Evolutionary conservation across 1,140 invertebrate genomes (phyloP).

Genomic region (Zaprionus davidi): DNA sequence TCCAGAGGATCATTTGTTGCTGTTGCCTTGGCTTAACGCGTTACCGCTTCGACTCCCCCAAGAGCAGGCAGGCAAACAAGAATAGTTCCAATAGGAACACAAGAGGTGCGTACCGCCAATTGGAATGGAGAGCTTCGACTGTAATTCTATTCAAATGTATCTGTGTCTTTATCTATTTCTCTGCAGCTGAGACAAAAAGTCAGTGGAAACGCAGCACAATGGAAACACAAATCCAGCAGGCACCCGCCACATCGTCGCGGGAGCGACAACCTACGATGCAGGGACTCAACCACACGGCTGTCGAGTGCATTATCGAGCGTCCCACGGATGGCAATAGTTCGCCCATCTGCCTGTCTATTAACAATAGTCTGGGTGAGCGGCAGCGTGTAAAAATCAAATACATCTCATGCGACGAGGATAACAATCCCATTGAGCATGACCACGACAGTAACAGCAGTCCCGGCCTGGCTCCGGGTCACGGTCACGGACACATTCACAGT

Average conservation of each 20-base stretch:
- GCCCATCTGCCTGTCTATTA: slow-evolving; percentile 72
- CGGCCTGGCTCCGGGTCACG: slow-evolving; percentile 12
- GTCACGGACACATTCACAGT: slow-evolving; percentile 1
- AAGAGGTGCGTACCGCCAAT: slow-evolving; percentile 60
- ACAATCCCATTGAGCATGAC: slow-evolving; percentile 73
- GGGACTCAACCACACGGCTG: slow-evolving; percentile 38
- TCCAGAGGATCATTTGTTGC: slow-evolving; percentile 85
- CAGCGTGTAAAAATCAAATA: slow-evolving; percentile 77
- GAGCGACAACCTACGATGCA: slow-evolving; percentile 44
- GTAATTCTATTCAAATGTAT: not conserved
- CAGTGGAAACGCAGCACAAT: slow-evolving; percentile 83
- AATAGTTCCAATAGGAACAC: slow-evolving; percentile 71
- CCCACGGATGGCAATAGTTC: slow-evolving; percentile 62
- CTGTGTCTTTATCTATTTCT: slow-evolving; percentile 10
- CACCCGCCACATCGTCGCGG: slow-evolving; percentile 51
- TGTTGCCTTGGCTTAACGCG: slow-evolving; percentile 70
- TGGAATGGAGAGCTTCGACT: not conserved
- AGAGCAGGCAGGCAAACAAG: slow-evolving; percentile 64
- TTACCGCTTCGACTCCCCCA: slow-evolving; percentile 66
- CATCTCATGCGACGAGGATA: slow-evolving; percentile 82
- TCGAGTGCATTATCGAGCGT: slow-evolving; percentile 69
- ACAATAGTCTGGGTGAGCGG: slow-evolving; percentile 67
- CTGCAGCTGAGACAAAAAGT: slow-evolving; percentile 67
- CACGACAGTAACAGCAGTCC: slow-evolving; percentile 1
- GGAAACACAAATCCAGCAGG: slow-evolving; percentile 81